Base-by-base conservation (phyloP, 2,888 invertebrate genomes). In the Spicauda simplicius region DNA sequence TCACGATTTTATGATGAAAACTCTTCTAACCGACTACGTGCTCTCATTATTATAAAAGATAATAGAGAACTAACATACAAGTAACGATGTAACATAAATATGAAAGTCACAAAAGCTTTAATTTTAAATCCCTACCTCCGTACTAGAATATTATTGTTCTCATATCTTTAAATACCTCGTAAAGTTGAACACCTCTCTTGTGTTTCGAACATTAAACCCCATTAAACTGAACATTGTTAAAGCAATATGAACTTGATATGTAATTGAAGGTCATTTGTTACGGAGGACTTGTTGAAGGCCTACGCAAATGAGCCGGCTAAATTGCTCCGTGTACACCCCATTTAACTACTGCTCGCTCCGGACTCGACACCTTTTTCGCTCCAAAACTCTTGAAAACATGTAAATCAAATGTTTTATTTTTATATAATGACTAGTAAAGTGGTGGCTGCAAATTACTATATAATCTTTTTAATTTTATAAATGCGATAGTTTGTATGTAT, bases 271-370 rank as follows among this genome's bases (percentile, higher is more conserved):
- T 45, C 45, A 45, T 45, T 45, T n/a, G 45, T 45, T 45, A 45
- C n/a, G 45, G 33, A 55, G 54, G 18, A 41, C 57, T 57, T 19
- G 37, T 57, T 37, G 57, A 41, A 57, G 37, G 41, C 57, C 37
- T 37, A 37, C 57, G 37, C 41, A 57, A 57, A 57, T 19, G 57
- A 57, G 57, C 37, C 55, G 55, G 19, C 18, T 57, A n/a, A 41
- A 57, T 41, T 41, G 14, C 37, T 57, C 16, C 14, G 37, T 11
- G 11, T 11, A 57, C 37, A 25, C 57, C 8, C 37, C 57, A 57
- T 57, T 57, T 57, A 16, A 41, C 57, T 57, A n/a, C n/a, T n/a
- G 2, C 45, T 45, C 12, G 45, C 14, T 45, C n/a, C 45, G 45
- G 45, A 45, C 45, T 45, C 45, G 45, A 45, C 45, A 45, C 45